These are phyloP conservation scores for Cyprinodon diabolis DNA, from an alignment of 2,797 vertebrate species.

Conservation along the genomic window DNA sequence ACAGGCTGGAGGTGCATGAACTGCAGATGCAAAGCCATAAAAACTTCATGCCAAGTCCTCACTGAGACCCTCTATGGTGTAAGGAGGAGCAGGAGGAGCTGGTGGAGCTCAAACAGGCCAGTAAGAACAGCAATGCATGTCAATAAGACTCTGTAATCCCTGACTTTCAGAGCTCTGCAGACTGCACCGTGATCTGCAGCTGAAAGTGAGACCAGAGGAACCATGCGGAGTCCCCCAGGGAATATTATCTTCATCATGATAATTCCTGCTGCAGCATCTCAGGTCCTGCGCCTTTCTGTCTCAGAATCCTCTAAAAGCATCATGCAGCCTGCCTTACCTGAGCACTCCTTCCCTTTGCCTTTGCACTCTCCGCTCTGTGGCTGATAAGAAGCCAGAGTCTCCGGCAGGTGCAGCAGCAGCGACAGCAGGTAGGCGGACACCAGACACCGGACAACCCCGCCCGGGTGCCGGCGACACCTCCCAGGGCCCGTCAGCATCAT, in stretches of 20 bases:
- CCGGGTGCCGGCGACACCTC: conserved; percentile 35
- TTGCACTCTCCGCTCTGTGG: conserved; percentile 69
- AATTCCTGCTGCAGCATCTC: background rate
- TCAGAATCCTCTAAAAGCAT: background rate
- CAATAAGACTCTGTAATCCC: background rate
- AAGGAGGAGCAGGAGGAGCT: background rate
- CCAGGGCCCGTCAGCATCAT: conserved; percentile 50
- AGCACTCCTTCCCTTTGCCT: conserved; percentile 69
- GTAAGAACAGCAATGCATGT: too few species aligned
- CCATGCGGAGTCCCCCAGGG: background rate
- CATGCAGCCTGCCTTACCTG: conserved; percentile 51
- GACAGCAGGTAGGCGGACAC: conserved; percentile 47
- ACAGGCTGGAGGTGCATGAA: background rate
- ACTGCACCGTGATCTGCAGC: background rate
- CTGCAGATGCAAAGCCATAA: background rate
- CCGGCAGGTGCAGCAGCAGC: conserved; percentile 47
- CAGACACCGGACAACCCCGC: conserved; percentile 41
- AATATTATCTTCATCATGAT: background rate
- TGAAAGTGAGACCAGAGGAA: background rate
- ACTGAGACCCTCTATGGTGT: background rate
- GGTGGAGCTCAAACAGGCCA: background rate
- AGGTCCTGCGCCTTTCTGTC: background rate
- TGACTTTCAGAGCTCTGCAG: too few species aligned
- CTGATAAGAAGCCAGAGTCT: conserved; percentile 53
- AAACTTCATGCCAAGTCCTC: background rate